Conservation (phyloP, 2,113 vertebrate genomes). For the Herpailurus yagouaroundi region DNA sequence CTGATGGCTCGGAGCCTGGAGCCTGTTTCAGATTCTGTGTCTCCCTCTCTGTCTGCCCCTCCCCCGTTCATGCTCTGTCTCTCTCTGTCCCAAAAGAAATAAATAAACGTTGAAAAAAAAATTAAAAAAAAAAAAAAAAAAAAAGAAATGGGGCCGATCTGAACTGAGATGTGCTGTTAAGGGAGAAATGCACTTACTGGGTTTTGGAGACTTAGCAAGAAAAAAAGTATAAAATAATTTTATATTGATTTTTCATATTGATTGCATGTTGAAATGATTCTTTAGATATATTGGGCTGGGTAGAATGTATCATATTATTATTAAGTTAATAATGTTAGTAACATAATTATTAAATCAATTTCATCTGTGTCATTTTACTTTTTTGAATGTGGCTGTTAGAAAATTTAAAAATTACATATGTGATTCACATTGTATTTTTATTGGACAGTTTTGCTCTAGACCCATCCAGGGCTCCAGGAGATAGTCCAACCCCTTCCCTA, state of each 20-base stretch:
- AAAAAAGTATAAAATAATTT: neutral
- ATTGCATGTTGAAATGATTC: neutral
- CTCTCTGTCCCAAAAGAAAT: too few relatives aligned
- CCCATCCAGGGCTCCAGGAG: neutral
- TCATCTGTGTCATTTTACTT: neutral
- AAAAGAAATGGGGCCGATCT: neutral
- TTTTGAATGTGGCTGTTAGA: conserved; percentile 6
- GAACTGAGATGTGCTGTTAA: neutral
- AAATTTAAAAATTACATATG: neutral
- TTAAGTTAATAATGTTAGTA: neutral
- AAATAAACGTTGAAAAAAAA: too few relatives aligned
- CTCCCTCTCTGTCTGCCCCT: too few relatives aligned
- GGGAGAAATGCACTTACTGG: neutral
- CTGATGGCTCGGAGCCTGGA: too few relatives aligned
- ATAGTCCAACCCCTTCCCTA: neutral
- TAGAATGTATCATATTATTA: neutral
- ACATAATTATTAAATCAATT: neutral
- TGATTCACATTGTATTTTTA: neutral
- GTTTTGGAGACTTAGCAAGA: neutral
- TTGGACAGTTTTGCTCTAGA: neutral
- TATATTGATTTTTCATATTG: neutral
- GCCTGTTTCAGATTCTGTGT: too few relatives aligned
- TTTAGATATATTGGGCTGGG: neutral
- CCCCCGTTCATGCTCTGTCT: too few relatives aligned
- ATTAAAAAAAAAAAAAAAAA: too few relatives aligned